Base-by-base conservation (phyloP, 2,797 vertebrate genomes). In the Podarcis siculus region DNA sequence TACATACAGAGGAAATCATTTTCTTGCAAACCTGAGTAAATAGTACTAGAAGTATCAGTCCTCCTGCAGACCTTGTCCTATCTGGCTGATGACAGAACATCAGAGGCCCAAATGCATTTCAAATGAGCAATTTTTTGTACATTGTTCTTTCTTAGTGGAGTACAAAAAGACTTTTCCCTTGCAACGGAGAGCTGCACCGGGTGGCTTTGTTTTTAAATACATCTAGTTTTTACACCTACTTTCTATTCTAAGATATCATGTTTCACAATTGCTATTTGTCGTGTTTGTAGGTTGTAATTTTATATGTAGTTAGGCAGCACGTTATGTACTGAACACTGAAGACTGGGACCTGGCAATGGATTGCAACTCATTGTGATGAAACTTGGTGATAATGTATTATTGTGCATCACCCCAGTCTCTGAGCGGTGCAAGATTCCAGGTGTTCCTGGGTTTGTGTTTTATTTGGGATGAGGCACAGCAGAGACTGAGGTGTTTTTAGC, bases 11-110 rank as follows among this genome's bases (percentile, higher is more conserved):
- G 37, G 17, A 87, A 93, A 94, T 87, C 77, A 76, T 32, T 90
- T 93, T 86, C 90, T 92, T 91, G 71, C 79, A 89, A 82, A 89
- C 80, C 89, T 93, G 37, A 90, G 42, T 86, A 95, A 93, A 93
- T 90, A 90, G 90, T 90, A 91, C 87, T 89, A 82, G 80, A 89
- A 92, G 86, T 67, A 93, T 91, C 72, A 89, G 55, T 86, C 75
- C 85, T 75, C 42, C 67, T 82, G 80, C 67, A 83, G 82, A 55
- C 67, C 66, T 86, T 87, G 88, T 89, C 73, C 88, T 61, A 86
- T 91, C 90, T 86, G 69, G 73, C 45, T 58, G 39, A 64, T 83
- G 83, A 42, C 89, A 91, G 84, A 69, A 90, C 81, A 84, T 81
- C 49, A 82, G 49, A 90, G 9, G 12, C 77, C 35, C 85, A 67